These are phyloP conservation scores for Palythoa grandiflora DNA, from an alignment of 92 coral and sea anemone species.

Conservation along the genomic window DNA sequence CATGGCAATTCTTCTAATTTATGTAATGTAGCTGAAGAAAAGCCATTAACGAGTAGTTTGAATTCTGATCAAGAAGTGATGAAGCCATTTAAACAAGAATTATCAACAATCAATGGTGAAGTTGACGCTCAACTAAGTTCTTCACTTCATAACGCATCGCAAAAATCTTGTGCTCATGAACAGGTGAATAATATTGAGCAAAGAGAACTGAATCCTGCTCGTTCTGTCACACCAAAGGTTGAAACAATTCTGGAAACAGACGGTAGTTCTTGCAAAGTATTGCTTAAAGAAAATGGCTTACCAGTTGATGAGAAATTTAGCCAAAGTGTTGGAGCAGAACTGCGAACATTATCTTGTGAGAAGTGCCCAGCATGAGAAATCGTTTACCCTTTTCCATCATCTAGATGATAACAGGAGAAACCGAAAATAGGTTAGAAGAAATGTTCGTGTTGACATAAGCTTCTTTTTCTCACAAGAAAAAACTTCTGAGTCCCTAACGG, in stretches of 20 bases:
- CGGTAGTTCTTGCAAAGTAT: background rate
- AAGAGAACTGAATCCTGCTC: background rate
- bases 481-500: no score
- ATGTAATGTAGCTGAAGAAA: background rate
- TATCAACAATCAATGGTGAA: background rate
- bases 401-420: no score
- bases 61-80: background rate
- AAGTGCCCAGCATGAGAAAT: slow-evolving; percentile 55
- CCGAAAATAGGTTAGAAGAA: no score
- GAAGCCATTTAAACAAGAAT: background rate
- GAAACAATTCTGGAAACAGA: background rate
- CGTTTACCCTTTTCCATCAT: no score
- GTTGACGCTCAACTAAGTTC: background rate
- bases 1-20: background rate
- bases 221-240: background rate
- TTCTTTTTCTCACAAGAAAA: no score
- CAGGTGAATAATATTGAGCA: background rate
- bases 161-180: background rate
- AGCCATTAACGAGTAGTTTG: background rate
- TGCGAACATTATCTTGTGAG: slow-evolving; percentile 43
- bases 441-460: no score
- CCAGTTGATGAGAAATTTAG: slow-evolving; percentile 35
- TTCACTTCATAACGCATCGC: background rate
- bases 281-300: slow-evolving; percentile 29
- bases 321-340: slow-evolving; percentile 5